Base-by-base conservation (phyloP, 2,113 vertebrate genomes). In the Trematomus loennbergii region DNA sequence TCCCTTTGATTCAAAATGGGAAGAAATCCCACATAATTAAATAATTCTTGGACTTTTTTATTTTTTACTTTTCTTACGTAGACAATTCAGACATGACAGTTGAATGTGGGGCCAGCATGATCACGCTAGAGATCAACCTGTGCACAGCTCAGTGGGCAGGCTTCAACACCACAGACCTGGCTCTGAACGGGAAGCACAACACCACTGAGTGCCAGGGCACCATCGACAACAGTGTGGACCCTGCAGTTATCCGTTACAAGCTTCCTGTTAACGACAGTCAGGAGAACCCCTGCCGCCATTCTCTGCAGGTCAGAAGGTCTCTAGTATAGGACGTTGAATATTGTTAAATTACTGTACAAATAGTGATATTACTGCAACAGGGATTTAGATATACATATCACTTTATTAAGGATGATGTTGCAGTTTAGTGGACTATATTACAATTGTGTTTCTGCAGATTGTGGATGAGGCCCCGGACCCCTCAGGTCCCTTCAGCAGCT, bases 91-190 rank as follows among this genome's bases (percentile, higher is more conserved):
- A 96, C 71, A 58, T 96, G 72, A 54, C 9, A 0, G 92, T 95
- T 9, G 73, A 86, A 29, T 96, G 95, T 66, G 94, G 95, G 13
- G n/a, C 87, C 49, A 89, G 7, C 0, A 8, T 69, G 1, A 96
- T 96, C 63, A 86, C 66, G 12, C 61, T 96, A 85, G 88, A 94
- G 79, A 85, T 96, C 75, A 95, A 95, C 88, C 69, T 94, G 59
- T 96, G 96, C 84, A 95, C 95, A 0, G 94, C 92, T 29, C 87
- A 88, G 75, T 96, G 94, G 94, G 85, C 95, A 1, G 93, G 94
- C n/a, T 94, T 95, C 62, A 88, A 93, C 58, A 58, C 76, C 22
- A 54, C 52, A 1, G 54, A 77, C 25, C 85, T 96, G 82, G 94
- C 94, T 6, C 76, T 96, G 52, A 96, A 95, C 9, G 88, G 95